Base-by-base conservation (phyloP, 2,113 vertebrate species). In the Manacus vitellinus region DNA sequence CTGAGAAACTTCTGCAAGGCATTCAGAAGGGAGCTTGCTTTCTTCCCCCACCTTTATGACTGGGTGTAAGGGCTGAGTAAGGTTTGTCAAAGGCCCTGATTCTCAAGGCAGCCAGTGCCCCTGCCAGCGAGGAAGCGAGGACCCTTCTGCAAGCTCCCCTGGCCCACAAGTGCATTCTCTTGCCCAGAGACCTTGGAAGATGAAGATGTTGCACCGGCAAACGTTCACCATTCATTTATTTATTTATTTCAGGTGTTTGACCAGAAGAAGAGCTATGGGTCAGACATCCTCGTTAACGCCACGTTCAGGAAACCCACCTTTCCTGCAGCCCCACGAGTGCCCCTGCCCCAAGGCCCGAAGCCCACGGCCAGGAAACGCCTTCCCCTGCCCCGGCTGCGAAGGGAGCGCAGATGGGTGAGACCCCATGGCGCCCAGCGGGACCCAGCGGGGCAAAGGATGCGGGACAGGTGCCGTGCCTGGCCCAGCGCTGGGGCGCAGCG, bases 221-320 rank as follows among this genome's bases (percentile, higher is more conserved):
- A 51, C 2, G 3, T 23, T 55, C 37, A 5, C 17, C 14, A 7
- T 51, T 51, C 16, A 4, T 76, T 89, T 72, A 70, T 55, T n/a
- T 49, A 5, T 72, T 89, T 75, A 70, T 55, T n/a, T 49, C 6
- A 21, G 9, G 10, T 61, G 31, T 46, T 19, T 15, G 44, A 61
- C 11, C 9, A 41, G 43, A 27, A 12, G 63, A 31, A 56, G 35
- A 73, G 55, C 72, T 27, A 11, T 2, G 44, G 19, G 22, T 43
- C 54, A 7, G 23, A 11, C 39, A 30, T 3, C 19, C 3, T 3
- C 24, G 6, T 0, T 11, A 24, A 31, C 1, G 6, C 8, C 31
- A 7, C 6, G 2, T 7, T 14, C 17, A 2, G 24, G 16, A n/a
- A n/a, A 3, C 17, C 5, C 56, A 21, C 30, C 30, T 12, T 8